Percentiles rank a stretch among this genome's conserved stretches.
These are phyloP conservation scores for Drosophila helvetica DNA, from an alignment of 2,888 invertebrate genomes.

Conservation along the genomic window DNA sequence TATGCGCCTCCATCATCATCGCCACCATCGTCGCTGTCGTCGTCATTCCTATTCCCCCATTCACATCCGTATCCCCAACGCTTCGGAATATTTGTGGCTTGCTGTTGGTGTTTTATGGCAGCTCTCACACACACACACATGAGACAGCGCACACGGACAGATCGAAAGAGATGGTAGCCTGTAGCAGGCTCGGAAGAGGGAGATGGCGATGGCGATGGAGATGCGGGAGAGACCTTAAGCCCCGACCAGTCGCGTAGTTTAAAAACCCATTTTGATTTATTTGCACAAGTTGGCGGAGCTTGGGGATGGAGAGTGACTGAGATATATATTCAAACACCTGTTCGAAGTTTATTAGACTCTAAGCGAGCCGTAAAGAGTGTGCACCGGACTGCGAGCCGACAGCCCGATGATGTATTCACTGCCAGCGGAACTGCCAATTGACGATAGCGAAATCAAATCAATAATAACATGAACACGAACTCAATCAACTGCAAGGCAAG, in stretches of 20 bases:
- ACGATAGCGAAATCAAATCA: constrained; percentile 37
- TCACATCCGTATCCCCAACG: constrained; percentile 10
- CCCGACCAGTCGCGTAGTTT: constrained; percentile 39
- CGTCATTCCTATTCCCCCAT: constrained; percentile 29
- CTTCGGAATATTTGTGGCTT: constrained; percentile 68
- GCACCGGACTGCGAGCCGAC: constrained; percentile 29
- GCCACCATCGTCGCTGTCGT: constrained; percentile 9
- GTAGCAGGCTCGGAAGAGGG: background rate
- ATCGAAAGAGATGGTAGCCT: background rate
- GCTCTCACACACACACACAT: constrained; percentile 49
- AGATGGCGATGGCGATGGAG: background rate
- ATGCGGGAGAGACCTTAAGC: constrained; percentile 11
- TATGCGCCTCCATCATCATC: constrained; percentile 60
- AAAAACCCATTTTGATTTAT: constrained; percentile 68
- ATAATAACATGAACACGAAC: constrained; percentile 30
- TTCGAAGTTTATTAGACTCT: constrained; percentile 45
- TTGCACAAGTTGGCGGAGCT: constrained; percentile 31
- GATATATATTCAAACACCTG: constrained; percentile 49
- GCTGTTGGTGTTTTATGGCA: constrained; percentile 53
- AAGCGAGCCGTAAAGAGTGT: constrained; percentile 40
- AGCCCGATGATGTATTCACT: constrained; percentile 29
- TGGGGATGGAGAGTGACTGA: background rate
- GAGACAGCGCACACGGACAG: constrained; percentile 1
- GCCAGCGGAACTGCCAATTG: constrained; percentile 24
- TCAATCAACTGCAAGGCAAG: constrained; percentile 38